These are phyloP conservation scores for Epirrhoe alternata DNA, from an alignment of 2,888 invertebrate genomes.

Conservation along the genomic window DNA sequence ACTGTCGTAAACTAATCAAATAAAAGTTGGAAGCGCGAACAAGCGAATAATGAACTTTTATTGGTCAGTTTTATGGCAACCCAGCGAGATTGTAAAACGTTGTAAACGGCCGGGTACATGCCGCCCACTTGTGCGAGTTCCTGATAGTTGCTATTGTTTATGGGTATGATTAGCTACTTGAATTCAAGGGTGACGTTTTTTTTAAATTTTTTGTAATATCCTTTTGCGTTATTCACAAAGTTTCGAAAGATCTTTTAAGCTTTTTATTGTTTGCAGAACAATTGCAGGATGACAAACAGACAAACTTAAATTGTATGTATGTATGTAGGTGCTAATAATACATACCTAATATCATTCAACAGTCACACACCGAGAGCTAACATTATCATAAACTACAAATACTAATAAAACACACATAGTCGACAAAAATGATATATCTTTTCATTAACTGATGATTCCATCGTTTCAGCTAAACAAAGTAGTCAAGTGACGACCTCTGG, in stretches of 20 bases:
- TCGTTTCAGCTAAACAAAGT: too few relatives aligned
- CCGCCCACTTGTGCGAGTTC: conserved; percentile 45
- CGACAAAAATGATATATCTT: too few relatives aligned
- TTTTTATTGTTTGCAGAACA: neutral
- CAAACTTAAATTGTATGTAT: too few relatives aligned
- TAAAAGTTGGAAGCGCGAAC: conserved; percentile 81
- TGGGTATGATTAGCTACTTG: conserved; percentile 51
- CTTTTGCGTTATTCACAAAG: neutral
- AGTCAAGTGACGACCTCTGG: too few relatives aligned
- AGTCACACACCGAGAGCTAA: too few relatives aligned
- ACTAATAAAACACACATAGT: too few relatives aligned
- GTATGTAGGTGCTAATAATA: too few relatives aligned
- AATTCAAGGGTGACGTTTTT: conserved; percentile 38
- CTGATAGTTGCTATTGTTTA: conserved; percentile 49
- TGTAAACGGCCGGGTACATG: conserved; percentile 57
- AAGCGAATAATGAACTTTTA: conserved; percentile 85
- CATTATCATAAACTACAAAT: too few relatives aligned
- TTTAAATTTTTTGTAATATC: too few relatives aligned
- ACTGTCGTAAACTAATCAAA: conserved; percentile 80
- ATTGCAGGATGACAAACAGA: too few relatives aligned
- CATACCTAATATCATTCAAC: too few relatives aligned
- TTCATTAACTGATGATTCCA: too few relatives aligned
- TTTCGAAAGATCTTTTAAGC: neutral
- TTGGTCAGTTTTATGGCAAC: conserved; percentile 83
- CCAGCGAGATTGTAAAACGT: conserved; percentile 74